Percentiles rank a stretch among this genome's conserved stretches.
Conservation (phyloP, 2,113 vertebrate species). For the Phyllostomus discolor region DNA sequence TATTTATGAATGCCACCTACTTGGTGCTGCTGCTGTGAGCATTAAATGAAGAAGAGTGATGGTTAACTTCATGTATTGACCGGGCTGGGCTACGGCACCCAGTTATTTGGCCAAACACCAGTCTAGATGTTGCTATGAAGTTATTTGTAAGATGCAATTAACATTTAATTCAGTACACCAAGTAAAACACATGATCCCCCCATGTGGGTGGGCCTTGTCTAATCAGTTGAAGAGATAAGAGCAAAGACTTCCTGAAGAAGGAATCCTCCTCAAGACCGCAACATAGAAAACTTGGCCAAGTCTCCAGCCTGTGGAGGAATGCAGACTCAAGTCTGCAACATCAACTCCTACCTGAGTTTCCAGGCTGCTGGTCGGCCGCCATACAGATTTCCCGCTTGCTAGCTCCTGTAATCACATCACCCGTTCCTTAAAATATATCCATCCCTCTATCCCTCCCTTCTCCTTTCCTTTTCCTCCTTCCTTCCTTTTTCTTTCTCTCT, state of each 20-base stretch:
- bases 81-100: not conserved
- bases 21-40: not conserved
- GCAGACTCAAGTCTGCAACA: not conserved
- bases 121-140: not conserved
- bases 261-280: not conserved
- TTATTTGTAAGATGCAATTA: not conserved
- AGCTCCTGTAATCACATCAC: not conserved
- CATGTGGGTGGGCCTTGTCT: not conserved
- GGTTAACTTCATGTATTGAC: not conserved
- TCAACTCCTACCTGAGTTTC: not conserved
- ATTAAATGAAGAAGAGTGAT: not conserved
- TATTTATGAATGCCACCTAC: accelerated
- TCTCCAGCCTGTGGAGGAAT: not conserved
- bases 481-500: not conserved
- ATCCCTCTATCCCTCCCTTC: too few species aligned
- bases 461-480: too few species aligned
- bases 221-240: not conserved
- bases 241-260: not conserved
- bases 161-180: not conserved
- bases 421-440: not conserved
- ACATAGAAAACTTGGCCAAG: not conserved
- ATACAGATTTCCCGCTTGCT: not conserved
- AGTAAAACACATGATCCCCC: not conserved
- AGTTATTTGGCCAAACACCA: not conserved
- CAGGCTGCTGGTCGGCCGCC: not conserved